Percentiles rank a stretch among this genome's conserved stretches.
Evolutionary conservation across 35 echinoderm and acorn worm genomes (phyloP).

Genomic region (Apostichopus parvimensis): DNA sequence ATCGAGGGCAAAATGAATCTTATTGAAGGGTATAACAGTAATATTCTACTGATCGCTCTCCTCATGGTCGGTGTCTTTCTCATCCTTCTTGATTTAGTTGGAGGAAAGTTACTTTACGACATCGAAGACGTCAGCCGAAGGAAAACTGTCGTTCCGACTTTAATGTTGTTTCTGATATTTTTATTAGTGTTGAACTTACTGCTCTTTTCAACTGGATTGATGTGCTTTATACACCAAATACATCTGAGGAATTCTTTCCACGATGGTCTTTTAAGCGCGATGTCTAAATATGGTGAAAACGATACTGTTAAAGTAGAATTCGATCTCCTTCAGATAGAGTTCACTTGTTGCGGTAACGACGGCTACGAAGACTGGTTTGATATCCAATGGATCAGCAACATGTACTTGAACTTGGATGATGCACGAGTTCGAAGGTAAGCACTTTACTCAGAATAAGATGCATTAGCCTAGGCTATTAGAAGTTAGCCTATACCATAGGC

Average conservation of each 20-base stretch:
- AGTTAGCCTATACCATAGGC: too few species aligned
- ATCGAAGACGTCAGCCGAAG: slow-evolving; percentile 53
- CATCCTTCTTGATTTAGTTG: slow-evolving; percentile 52
- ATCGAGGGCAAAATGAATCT: slow-evolving; percentile 63
- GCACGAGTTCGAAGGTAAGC: slow-evolving; percentile 66
- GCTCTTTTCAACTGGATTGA: slow-evolving; percentile 62
- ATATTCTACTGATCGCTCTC: slow-evolving; percentile 69
- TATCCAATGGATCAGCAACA: slow-evolving; percentile 78
- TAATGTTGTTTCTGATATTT: slow-evolving; percentile 64
- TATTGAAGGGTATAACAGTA: slow-evolving; percentile 83
- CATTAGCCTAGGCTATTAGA: too few species aligned
- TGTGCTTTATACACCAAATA: slow-evolving; percentile 81
- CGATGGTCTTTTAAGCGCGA: slow-evolving; percentile 67
- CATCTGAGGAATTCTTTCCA: slow-evolving; percentile 79
- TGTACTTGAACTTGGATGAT: slow-evolving; percentile 71
- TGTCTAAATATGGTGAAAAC: slow-evolving; percentile 79
- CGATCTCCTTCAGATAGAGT: slow-evolving; percentile 78
- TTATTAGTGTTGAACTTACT: slow-evolving; percentile 55
- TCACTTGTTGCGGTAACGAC: slow-evolving; percentile 91
- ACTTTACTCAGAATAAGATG: too few species aligned
- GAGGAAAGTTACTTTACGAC: slow-evolving; percentile 64
- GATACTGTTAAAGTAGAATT: slow-evolving; percentile 63
- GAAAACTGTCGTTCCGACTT: slow-evolving; percentile 40
- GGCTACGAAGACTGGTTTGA: slow-evolving; percentile 94
- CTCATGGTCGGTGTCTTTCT: slow-evolving; percentile 63